A percentile compares a stretch with the other conserved stretches of the same genome.
Evolutionary conservation across 92 coral and sea anemone genomes (phyloP).

Genomic region (Heteractis magnifica): DNA sequence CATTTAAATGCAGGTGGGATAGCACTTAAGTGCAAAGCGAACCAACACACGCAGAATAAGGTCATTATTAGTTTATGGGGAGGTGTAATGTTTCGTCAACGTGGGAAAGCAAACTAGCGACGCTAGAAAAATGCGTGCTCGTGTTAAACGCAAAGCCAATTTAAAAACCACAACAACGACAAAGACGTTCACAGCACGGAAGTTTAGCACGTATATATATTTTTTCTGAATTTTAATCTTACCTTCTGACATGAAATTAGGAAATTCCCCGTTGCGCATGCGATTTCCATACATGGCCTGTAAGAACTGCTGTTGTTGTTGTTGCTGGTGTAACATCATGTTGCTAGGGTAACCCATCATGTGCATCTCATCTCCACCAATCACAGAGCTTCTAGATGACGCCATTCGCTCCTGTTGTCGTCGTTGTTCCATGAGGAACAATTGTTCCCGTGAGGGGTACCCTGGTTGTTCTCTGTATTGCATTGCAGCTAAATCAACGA

Average conservation of each 20-base stretch:
- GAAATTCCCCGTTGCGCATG: slow-evolving; percentile 82
- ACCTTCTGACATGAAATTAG: slow-evolving; percentile 68
- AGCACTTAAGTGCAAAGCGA: background rate
- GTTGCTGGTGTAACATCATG: slow-evolving; percentile 82
- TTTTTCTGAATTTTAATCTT: background rate
- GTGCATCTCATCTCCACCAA: slow-evolving; percentile 71
- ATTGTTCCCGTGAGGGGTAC: slow-evolving; percentile 53
- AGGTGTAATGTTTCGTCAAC: background rate
- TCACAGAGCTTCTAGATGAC: slow-evolving; percentile 58
- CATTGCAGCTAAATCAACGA: slow-evolving; percentile 73
- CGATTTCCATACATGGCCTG: slow-evolving; percentile 85
- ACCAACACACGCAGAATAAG: background rate
- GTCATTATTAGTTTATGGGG: background rate
- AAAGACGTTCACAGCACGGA: background rate
- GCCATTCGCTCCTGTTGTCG: slow-evolving; percentile 61
- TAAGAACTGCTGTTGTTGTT: slow-evolving; percentile 78
- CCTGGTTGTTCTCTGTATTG: slow-evolving; percentile 67
- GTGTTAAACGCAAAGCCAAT: background rate
- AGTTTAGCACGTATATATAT: background rate
- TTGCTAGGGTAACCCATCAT: slow-evolving; percentile 70
- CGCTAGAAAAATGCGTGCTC: background rate
- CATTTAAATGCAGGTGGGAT: background rate
- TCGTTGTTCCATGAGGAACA: slow-evolving; percentile 60
- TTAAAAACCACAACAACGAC: background rate
- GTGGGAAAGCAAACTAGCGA: background rate